Conservation (phyloP, 23 tunicate genomes). For the Ciona savignyi region DNA sequence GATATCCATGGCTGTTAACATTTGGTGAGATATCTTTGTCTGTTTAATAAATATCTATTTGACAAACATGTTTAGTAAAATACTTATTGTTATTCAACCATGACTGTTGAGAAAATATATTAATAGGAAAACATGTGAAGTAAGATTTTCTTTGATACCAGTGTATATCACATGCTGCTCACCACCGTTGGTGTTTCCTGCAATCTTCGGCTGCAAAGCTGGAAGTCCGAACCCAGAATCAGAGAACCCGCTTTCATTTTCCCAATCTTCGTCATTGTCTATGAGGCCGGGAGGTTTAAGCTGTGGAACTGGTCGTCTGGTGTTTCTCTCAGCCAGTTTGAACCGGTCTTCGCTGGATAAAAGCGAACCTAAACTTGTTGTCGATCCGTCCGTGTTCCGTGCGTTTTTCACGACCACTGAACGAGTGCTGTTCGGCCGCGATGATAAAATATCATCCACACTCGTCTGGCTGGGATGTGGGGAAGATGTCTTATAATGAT, state of each 20-base stretch:
- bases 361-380: constrained; percentile 22
- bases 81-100: no score
- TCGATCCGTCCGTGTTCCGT: background rate
- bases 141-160: no score
- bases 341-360: constrained; percentile 17
- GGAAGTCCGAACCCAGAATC: constrained; percentile 60
- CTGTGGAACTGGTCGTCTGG: background rate
- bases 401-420: background rate
- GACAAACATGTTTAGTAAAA: no score
- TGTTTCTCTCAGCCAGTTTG: background rate
- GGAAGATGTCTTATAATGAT: background rate
- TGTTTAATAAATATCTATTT: background rate
- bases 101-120: no score
- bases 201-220: no score
- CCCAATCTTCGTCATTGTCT: constrained; percentile 48
- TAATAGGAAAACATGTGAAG: no score
- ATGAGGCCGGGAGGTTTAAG: constrained; percentile 5
- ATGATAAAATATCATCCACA: constrained; percentile 9
- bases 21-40: no score
- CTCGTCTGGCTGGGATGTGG: background rate
- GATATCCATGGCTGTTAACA: no score
- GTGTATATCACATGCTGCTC: background rate
- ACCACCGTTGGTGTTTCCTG: background rate
- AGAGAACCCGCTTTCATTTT: constrained; percentile 45
- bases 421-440: background rate